A percentile compares a stretch with the other conserved stretches of the same genome.
phyloP scores from a whole-genome alignment of 2,113 vertebrate species.

The Prionailurus viverrinus region DNA sequence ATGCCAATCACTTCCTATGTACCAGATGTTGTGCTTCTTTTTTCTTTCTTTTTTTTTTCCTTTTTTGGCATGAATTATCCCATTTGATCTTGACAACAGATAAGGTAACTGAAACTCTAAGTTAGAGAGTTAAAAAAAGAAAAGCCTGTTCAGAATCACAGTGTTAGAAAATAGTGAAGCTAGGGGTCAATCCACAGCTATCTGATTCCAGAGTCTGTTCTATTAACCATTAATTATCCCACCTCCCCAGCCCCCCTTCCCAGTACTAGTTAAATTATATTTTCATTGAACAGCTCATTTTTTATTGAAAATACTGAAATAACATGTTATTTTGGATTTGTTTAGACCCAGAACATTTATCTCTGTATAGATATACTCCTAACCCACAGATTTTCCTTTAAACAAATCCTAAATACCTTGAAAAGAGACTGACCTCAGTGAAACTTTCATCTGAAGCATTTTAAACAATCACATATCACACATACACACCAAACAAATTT shows the following conservation, averaged over 20 bases:
- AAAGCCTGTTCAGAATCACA: background rate
- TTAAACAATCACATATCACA: slow-evolving; percentile 54
- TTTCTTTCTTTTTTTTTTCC: background rate
- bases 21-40: background rate
- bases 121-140: background rate
- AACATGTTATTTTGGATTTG: background rate
- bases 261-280: background rate
- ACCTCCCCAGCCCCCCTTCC: fast-evolving
- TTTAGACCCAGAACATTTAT: background rate
- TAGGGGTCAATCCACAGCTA: background rate
- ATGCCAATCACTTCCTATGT: background rate
- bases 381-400: background rate
- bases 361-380: background rate
- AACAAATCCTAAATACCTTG: background rate
- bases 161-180: background rate
- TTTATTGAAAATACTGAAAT: slow-evolving; percentile 39
- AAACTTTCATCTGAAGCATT: slow-evolving; percentile 56
- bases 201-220: background rate
- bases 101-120: background rate
- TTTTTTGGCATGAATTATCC: background rate
- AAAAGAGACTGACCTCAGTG: background rate
- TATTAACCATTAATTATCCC: background rate
- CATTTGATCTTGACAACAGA: background rate
- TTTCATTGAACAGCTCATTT: background rate
- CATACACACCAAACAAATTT: slow-evolving; percentile 42